Evolutionary conservation across 2,888 invertebrate genomes (phyloP).

Genomic region (Sturmia bella): DNA sequence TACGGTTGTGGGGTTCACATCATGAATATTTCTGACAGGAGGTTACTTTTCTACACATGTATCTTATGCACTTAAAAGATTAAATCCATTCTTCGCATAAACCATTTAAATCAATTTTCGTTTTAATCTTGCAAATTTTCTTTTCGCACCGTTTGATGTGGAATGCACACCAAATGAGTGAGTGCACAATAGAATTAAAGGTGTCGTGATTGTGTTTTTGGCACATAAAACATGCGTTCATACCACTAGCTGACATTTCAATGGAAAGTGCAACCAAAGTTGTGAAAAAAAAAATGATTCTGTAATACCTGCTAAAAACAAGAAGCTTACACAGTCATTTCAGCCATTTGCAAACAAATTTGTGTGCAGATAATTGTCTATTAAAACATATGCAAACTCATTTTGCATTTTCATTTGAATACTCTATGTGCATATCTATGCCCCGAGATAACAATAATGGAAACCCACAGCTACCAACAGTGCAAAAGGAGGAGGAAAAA

Average conservation of each 20-base stretch:
- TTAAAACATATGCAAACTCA: conserved; percentile 4
- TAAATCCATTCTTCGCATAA: too few species aligned
- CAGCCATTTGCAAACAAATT: conserved; percentile 28
- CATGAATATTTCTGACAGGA: too few species aligned
- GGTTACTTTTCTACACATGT: too few species aligned
- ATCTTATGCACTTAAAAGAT: too few species aligned
- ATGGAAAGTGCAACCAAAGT: not conserved
- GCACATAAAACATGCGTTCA: not conserved
- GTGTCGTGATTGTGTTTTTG: conserved; percentile 4
- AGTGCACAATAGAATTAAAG: not conserved
- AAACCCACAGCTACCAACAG: conserved; percentile 8
- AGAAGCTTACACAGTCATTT: not conserved
- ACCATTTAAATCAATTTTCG: too few species aligned
- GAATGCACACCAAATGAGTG: conserved; percentile 7
- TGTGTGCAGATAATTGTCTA: conserved; percentile 49
- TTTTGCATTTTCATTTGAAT: conserved; percentile 7
- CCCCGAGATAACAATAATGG: conserved; percentile 23
- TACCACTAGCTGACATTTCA: not conserved
- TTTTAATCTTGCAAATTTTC: too few species aligned
- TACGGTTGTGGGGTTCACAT: too few species aligned
- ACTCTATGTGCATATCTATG: not conserved
- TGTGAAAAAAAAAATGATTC: conserved; percentile 35
- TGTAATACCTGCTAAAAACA: not conserved
- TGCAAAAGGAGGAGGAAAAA: not conserved
- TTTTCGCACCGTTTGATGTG: not conserved